phyloP scores from a whole-genome alignment of 2,797 vertebrate species.

The Cynopterus sphinx region DNA sequence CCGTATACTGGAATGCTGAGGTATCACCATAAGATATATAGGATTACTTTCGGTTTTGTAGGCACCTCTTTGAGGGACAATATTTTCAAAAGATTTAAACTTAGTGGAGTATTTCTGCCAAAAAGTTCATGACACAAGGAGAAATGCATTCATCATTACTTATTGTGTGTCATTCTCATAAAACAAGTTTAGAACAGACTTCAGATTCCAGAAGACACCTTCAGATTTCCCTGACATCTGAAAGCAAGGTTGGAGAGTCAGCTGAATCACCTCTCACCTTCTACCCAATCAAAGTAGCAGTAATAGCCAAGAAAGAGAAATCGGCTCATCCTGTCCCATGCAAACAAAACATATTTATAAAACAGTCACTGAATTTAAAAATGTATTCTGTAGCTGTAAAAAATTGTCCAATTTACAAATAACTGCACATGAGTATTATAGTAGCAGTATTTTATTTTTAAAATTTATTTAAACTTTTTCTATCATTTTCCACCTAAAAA shows the following conservation, averaged over 20 bases:
- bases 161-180: conserved; percentile 47
- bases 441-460: not conserved
- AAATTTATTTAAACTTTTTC: not conserved
- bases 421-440: not conserved
- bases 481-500: not conserved
- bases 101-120: conserved; percentile 48
- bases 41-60: conserved; percentile 49
- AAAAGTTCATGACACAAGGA: conserved; percentile 69
- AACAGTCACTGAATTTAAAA: not conserved
- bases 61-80: conserved; percentile 19
- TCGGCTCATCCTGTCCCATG: not conserved
- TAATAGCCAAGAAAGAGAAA: not conserved
- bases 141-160: conserved; percentile 71
- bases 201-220: conserved; percentile 66
- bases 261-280: conserved; percentile 19
- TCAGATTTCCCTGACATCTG: conserved; percentile 46
- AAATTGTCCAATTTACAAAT: not conserved
- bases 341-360: conserved; percentile 1
- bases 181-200: conserved; percentile 60
- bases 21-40: conserved; percentile 48
- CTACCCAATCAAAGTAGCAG: not conserved
- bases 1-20: not conserved
- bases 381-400: not conserved
- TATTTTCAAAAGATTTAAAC: conserved; percentile 69
- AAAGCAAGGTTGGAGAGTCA: conserved; percentile 29